These are phyloP conservation scores for Lepidurus arcticus DNA, from an alignment of 1,140 invertebrate species.

Conservation along the genomic window DNA sequence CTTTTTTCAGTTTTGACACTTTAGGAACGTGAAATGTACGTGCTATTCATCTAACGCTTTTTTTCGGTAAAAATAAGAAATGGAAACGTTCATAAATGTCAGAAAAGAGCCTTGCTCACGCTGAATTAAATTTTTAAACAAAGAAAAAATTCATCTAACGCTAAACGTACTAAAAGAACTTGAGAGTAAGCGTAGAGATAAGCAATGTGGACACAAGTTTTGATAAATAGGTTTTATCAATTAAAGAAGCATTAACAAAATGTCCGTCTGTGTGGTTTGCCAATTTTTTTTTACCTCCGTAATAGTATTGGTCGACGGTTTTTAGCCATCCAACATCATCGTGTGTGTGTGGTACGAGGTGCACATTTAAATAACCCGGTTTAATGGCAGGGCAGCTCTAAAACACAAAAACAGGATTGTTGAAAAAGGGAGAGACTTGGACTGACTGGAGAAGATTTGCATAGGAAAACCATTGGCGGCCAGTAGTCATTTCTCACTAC, in stretches of 20 bases:
- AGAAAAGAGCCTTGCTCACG: too few species aligned
- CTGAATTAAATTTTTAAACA: too few species aligned
- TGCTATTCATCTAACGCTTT: too few species aligned
- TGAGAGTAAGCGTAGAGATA: neutral
- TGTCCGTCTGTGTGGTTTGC: neutral
- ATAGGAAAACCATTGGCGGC: neutral
- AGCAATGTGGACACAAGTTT: neutral
- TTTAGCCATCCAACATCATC: constrained; percentile 60
- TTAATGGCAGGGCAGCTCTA: constrained; percentile 40
- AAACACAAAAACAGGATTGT: neutral
- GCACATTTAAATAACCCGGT: constrained; percentile 47
- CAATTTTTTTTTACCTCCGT: constrained; percentile 42
- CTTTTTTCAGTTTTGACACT: too few species aligned
- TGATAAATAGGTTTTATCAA: neutral
- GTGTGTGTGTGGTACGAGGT: constrained; percentile 50
- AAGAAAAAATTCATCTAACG: too few species aligned
- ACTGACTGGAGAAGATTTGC: neutral
- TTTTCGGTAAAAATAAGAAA: too few species aligned
- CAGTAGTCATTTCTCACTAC: neutral
- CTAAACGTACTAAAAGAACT: too few species aligned
- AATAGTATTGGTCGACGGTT: constrained; percentile 59
- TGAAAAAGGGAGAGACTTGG: neutral
- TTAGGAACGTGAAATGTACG: too few species aligned
- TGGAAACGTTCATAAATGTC: too few species aligned
- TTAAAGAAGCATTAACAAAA: neutral